These are phyloP conservation scores for Papilio machaon DNA, from an alignment of 1,140 invertebrate species.

Conservation along the genomic window DNA sequence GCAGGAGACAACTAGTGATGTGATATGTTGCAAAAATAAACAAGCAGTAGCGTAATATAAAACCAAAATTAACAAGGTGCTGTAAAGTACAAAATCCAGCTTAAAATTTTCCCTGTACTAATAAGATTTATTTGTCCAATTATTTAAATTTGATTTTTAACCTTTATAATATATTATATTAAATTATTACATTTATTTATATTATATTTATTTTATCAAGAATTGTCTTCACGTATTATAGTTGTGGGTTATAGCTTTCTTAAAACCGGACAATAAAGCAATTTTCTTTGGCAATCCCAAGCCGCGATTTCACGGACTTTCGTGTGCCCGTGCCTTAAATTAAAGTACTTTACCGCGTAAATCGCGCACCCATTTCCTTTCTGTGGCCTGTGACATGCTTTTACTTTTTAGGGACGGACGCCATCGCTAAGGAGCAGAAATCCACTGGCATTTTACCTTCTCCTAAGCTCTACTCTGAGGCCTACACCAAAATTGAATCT, in stretches of 20 bases:
- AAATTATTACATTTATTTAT: too few relatives aligned
- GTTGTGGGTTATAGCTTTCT: background rate
- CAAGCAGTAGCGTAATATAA: too few relatives aligned
- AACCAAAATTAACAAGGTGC: too few relatives aligned
- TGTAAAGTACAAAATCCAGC: too few relatives aligned
- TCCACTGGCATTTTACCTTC: slow-evolving; percentile 51
- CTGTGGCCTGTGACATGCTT: slow-evolving; percentile 51
- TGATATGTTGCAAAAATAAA: background rate
- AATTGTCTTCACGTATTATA: background rate
- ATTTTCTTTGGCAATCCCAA: slow-evolving; percentile 21
- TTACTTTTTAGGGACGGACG: slow-evolving; percentile 67
- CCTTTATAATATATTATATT: background rate
- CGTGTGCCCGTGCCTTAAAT: slow-evolving; percentile 34
- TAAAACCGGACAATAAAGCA: background rate
- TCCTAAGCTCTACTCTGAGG: background rate
- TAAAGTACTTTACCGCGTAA: slow-evolving; percentile 55
- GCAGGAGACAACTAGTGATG: too few relatives aligned
- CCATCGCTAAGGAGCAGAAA: slow-evolving; percentile 50
- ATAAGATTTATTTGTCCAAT: too few relatives aligned
- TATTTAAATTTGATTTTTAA: too few relatives aligned
- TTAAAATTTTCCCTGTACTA: too few relatives aligned
- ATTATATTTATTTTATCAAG: too few relatives aligned
- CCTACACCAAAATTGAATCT: slow-evolving; percentile 37
- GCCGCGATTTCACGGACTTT: background rate
- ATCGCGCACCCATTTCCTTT: slow-evolving; percentile 53